A percentile compares a stretch with the other conserved stretches of the same genome.
phyloP scores from a whole-genome alignment of 2,888 invertebrate genomes.

The Agrochola litura region DNA sequence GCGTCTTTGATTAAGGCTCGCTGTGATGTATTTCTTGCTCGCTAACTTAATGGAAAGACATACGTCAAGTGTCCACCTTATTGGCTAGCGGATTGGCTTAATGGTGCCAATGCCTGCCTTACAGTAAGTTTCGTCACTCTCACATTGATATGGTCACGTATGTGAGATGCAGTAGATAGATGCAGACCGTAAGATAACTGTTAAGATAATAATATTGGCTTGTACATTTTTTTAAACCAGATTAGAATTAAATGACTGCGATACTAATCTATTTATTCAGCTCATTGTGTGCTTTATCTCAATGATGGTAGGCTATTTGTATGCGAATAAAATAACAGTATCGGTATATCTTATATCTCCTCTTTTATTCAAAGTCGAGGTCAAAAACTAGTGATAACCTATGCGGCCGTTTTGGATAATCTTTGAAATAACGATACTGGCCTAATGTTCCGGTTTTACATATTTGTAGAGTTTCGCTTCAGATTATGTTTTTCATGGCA shows the following conservation, averaged over 20 bases:
- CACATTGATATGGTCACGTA: conserved; percentile 64
- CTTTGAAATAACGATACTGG: conserved; percentile 41
- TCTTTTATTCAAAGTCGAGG: conserved; percentile 66
- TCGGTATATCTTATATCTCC: conserved; percentile 68
- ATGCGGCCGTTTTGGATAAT: conserved; percentile 31
- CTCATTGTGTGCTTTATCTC: conserved; percentile 73
- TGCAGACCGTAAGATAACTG: conserved; percentile 54
- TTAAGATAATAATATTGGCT: conserved; percentile 53
- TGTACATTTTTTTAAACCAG: conserved; percentile 55
- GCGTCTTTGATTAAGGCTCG: conserved; percentile 88
- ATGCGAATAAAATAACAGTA: conserved; percentile 77
- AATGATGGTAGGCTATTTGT: conserved; percentile 75
- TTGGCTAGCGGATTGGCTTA: conserved; percentile 87
- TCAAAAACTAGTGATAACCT: conserved; percentile 51
- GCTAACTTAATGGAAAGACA: conserved; percentile 89
- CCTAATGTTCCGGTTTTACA: conserved; percentile 40
- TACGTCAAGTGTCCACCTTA: conserved; percentile 90
- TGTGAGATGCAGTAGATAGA: conserved; percentile 49
- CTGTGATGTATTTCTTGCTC: conserved; percentile 89
- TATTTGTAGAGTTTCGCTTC: conserved; percentile 25
- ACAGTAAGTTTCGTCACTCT: conserved; percentile 81
- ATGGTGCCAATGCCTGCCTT: conserved; percentile 82
- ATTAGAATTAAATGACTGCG: conserved; percentile 59
- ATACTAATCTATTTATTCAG: conserved; percentile 69
- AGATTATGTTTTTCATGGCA: conserved; percentile 15